Evolutionary conservation across 2,113 vertebrate genomes (phyloP), one percentile per base, ranked within the genome.

Genomic region (Tachuris rubrigastra): DNA sequence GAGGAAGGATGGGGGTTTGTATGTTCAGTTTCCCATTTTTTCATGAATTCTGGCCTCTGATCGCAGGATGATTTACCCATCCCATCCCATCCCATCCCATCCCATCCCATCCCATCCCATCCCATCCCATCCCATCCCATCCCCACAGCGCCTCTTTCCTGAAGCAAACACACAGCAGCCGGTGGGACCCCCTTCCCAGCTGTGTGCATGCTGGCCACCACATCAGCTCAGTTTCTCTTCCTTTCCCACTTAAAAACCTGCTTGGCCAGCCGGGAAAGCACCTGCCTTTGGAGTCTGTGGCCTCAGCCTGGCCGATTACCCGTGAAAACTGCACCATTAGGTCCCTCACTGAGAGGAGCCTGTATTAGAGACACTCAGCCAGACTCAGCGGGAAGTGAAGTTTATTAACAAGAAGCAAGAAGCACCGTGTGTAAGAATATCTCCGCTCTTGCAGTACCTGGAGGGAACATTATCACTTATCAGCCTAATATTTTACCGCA

Each of bases 321-420:
- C 23, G 0, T 19, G n/a, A 67, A 86, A 93, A 68, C 28, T 5
- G 65, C 72, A 63, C 79, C 85, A 72, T 84, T 83, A 77, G 42
- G 39, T 53, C 85, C 53, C 87, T 91, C 12, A 6, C 60, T 0
- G 27, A 66, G 82, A 86, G 63, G 18, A 94, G 35, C 75, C 63
- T 63, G 24, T 41, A 16, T 72, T 67, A 65, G 27, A 83, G 82
- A 66, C 50, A 28, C 50, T 83, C 78, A 47, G 73, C 1, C 14
- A 93, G 79, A 76, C 85, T 74, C 87, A 90, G 85, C 9, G 2
- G 95, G 87, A 87, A 87, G 41, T 58, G 41, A 73, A 15, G 71
- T 95, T 90, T 86, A 81, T 96, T 95, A 94, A 67, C 68, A 80
- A 84, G 82, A 74, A 94, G 90, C 59, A 74, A 68, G 71, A 74